These are phyloP conservation scores for Patiria miniata DNA, from an alignment of 35 echinoderm and acorn worm genomes.

Conservation along the genomic window DNA sequence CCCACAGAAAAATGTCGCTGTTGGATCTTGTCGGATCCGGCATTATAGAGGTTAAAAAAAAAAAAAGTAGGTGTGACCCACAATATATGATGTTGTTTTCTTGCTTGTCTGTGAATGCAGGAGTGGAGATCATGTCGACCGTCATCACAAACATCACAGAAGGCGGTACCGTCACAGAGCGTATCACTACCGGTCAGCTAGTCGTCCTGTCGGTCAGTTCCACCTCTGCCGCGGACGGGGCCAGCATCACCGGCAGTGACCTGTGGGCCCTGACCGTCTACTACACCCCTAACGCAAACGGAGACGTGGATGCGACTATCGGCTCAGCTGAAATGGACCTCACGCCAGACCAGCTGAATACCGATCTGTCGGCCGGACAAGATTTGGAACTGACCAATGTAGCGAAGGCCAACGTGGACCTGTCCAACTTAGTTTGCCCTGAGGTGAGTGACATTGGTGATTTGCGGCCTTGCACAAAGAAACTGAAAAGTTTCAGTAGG, in stretches of 20 bases:
- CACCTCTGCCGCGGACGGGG: not conserved
- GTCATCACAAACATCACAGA: not conserved
- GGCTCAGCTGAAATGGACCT: not conserved
- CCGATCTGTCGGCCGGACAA: not conserved
- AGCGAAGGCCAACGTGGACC: not conserved
- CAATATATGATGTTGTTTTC: no score
- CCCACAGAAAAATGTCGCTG: no score
- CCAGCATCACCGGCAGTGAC: constrained; percentile 34
- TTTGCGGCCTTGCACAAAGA: not conserved
- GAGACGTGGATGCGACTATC: not conserved
- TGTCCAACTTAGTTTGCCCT: not conserved
- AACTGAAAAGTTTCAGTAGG: not conserved
- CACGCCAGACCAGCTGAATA: not conserved
- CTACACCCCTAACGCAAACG: not conserved
- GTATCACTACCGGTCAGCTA: not conserved
- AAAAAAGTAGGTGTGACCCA: no score
- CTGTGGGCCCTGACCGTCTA: constrained; percentile 34
- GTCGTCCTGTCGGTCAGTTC: not conserved
- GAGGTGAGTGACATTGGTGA: not conserved
- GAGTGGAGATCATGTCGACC: not conserved
- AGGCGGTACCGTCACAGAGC: constrained; percentile 34
- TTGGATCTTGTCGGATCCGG: no score
- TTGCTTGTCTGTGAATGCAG: not conserved
- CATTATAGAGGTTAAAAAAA: no score
- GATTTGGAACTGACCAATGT: not conserved